These are phyloP conservation scores for Athene cunicularia DNA, from an alignment of 2,113 vertebrate species.

Conservation along the genomic window DNA sequence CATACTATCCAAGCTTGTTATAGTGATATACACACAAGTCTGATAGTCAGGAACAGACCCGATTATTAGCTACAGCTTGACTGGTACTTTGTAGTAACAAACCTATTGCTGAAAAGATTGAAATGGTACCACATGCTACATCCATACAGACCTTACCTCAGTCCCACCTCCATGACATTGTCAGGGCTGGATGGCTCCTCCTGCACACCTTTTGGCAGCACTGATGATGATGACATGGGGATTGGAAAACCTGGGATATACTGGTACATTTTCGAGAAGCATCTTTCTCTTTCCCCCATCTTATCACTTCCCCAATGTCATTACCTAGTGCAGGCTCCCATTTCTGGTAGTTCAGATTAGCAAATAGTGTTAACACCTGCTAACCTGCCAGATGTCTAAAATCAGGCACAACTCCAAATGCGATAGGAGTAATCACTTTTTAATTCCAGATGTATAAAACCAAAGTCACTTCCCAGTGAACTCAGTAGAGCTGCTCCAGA, in stretches of 20 bases:
- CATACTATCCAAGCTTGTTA: neutral
- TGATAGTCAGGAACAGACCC: neutral
- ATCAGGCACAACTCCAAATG: neutral
- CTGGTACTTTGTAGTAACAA: neutral
- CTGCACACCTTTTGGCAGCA: neutral
- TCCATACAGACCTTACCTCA: neutral
- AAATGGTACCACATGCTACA: neutral
- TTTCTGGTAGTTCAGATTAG: neutral
- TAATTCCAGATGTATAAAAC: neutral
- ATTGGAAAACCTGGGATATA: neutral
- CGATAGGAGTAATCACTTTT: neutral
- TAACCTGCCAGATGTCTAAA: neutral
- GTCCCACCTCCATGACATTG: rapidly evolving
- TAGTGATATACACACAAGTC: neutral
- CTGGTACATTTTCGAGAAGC: neutral
- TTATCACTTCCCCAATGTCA: neutral
- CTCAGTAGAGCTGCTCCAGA: neutral
- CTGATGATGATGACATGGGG: neutral
- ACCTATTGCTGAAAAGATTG: neutral
- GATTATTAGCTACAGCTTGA: neutral
- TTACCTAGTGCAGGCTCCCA: neutral
- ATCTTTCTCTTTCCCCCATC: neutral
- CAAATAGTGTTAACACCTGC: neutral
- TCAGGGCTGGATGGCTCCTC: neutral
- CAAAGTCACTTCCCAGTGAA: neutral